Evolutionary conservation across 2,113 vertebrate species (phyloP).

Genomic region (Carettochelys insculpta): DNA sequence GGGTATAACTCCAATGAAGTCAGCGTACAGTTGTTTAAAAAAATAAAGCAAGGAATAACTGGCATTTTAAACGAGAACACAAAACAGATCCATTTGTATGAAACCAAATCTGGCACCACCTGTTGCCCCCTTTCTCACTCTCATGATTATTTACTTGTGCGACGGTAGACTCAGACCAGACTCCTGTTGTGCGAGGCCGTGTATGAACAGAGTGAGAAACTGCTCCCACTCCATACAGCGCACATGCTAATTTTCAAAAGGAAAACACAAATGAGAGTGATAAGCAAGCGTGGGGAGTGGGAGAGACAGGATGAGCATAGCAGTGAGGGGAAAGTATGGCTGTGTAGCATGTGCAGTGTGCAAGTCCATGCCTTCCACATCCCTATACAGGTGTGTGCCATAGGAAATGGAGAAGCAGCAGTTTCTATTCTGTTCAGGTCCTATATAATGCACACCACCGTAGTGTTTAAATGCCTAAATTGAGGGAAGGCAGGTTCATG

Average conservation of each 20-base stretch:
- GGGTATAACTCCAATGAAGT: neutral
- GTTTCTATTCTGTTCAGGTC: neutral
- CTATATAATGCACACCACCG: neutral
- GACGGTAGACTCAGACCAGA: neutral
- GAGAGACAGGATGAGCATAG: neutral
- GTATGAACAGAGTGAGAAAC: neutral
- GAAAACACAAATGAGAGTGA: neutral
- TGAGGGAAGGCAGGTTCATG: neutral
- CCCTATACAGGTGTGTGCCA: neutral
- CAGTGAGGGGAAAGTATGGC: neutral
- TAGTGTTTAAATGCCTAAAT: neutral
- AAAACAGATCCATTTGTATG: neutral
- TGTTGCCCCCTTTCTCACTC: neutral
- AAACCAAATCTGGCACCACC: slow-evolving; percentile 1
- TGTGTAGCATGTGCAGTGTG: neutral
- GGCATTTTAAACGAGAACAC: neutral
- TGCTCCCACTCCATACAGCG: neutral
- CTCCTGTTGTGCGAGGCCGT: neutral
- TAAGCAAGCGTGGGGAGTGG: neutral
- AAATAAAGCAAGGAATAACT: slow-evolving; percentile 27
- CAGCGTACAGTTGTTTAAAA: neutral
- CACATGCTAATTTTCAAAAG: neutral
- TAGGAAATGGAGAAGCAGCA: neutral
- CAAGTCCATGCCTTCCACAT: neutral
- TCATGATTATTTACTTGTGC: neutral